These are phyloP conservation scores for Calidris pugnax DNA, from an alignment of 2,113 vertebrate genomes.

Conservation along the genomic window DNA sequence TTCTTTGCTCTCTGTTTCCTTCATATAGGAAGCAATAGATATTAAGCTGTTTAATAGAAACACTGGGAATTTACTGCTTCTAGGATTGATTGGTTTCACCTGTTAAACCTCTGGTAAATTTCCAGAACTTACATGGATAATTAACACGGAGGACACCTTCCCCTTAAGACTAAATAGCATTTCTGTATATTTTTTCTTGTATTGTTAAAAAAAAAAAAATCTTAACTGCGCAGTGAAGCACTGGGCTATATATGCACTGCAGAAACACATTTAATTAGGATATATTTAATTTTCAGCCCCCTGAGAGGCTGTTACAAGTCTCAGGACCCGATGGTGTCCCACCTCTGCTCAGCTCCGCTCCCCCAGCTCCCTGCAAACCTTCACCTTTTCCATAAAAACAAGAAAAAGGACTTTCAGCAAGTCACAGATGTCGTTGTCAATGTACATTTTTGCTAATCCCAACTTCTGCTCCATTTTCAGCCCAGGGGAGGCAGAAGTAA, in stretches of 20 bases:
- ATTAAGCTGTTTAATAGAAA: background rate
- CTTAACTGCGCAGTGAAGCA: background rate
- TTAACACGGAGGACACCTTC: background rate
- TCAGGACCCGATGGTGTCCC: background rate
- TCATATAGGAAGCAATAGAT: background rate
- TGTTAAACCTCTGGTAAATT: background rate
- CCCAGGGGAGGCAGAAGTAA: background rate
- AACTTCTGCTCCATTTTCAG: background rate
- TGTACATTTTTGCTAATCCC: background rate
- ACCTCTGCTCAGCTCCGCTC: background rate
- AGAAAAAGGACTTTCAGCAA: too few relatives aligned
- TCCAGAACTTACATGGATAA: background rate
- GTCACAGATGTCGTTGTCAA: background rate
- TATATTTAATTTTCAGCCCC: background rate
- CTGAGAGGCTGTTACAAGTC: background rate
- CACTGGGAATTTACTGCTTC: background rate
- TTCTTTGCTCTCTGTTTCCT: background rate
- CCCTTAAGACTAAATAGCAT: background rate
- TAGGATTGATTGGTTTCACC: background rate
- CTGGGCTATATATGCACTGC: background rate
- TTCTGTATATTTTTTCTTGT: background rate
- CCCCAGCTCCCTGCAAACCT: background rate
- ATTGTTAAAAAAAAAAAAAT: background rate
- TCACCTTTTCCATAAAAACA: rapidly evolving
- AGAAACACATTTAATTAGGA: background rate